Evolutionary conservation across 2,113 vertebrate genomes (phyloP).

Genomic region (Labeo rohita): DNA sequence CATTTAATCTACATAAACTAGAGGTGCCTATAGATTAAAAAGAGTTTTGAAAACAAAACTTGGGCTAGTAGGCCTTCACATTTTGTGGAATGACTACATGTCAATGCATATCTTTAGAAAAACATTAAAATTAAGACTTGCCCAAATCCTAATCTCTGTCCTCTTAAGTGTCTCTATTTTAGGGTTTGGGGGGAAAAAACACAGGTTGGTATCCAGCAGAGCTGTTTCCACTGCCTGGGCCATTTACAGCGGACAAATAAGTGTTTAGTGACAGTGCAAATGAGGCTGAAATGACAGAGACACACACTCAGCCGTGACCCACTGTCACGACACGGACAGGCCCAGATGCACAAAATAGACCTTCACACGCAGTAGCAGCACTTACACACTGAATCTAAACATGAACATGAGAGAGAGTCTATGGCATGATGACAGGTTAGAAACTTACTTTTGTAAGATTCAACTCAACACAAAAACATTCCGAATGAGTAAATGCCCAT

Average conservation of each 20-base stretch:
- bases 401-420: background rate
- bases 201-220: background rate
- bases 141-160: background rate
- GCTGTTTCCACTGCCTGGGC: conserved; percentile 23
- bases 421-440: background rate
- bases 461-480: background rate
- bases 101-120: background rate
- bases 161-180: conserved; percentile 23
- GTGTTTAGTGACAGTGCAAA: conserved; percentile 40
- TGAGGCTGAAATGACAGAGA: conserved; percentile 45
- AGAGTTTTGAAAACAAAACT: too few relatives aligned
- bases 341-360: background rate
- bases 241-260: conserved; percentile 45
- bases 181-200: background rate
- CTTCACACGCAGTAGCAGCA: background rate
- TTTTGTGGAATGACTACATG: background rate
- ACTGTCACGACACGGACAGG: conserved; percentile 44
- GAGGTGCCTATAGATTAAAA: too few relatives aligned
- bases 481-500: background rate
- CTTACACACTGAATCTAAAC: background rate
- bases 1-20: too few relatives aligned
- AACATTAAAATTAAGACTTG: background rate
- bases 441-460: background rate
- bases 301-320: conserved; percentile 43
- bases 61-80: background rate